Evolutionary conservation across 2,888 invertebrate species (phyloP), one percentile per base, ranked within the genome.

Genomic region (Malacosoma neustria): DNA sequence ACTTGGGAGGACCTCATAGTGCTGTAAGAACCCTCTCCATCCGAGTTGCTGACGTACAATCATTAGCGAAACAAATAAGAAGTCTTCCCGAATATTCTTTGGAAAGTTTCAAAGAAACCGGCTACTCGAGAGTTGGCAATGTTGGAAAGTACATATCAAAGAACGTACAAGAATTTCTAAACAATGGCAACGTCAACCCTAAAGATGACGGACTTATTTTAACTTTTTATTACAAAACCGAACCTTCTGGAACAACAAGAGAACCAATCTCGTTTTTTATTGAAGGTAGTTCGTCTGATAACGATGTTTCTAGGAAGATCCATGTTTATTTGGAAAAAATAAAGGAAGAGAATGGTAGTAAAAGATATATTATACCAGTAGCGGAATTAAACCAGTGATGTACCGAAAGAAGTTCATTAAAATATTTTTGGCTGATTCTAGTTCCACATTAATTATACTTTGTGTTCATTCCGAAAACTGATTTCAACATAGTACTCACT

Each of bases 61-160:
- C 36, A 11, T 33, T 44, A 3, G 32, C 37, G 3, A 13, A 36
- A 4, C 39, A 42, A 3, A 14, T 50, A 11, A 33, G 15, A n/a
- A 33, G 22, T 1, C 11, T 42, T 6, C 35, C 37, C 3, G 42
- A 49, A 7, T 57, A 61, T 31, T 14, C 45, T 4, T 2, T 52
- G 2, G 51, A 64, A 7, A 39, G 38, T 3, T 67, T 61, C 43
- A 54, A 35, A 30, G 15, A 48, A 1, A 54, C 46, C 5, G 58
- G 57, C 7, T 48, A 61, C 37, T 42, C 30, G 29, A 49, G 43
- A 6, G 35, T 48, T 2, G 62, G 54, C 0, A 38, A 60, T 38
- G 33, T 55, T 0, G 68, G 63, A 1, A 48, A 59, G 12, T 72
- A 63, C 38, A 4, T 66, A 3, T 67, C 73, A 0, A 48, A 52